Conservation (phyloP, 2,888 invertebrate species). For the Esperia sulphurella region DNA sequence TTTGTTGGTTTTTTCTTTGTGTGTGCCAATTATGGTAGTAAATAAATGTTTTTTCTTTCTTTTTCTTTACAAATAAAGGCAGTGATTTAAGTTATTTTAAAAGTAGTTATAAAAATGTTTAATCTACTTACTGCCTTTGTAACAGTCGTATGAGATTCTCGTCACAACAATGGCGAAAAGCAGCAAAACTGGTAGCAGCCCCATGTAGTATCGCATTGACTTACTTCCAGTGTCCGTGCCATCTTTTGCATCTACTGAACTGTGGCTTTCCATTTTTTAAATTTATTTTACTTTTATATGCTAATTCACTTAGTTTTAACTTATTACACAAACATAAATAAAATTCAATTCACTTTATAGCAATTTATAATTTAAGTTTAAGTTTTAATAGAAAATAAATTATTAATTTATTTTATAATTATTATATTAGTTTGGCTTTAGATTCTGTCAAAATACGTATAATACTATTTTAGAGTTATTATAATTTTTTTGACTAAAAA, state of each 20-base stretch:
- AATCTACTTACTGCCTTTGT: conserved; percentile 50
- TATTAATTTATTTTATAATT: too few relatives aligned
- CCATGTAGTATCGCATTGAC: conserved; percentile 18
- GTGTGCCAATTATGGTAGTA: too few relatives aligned
- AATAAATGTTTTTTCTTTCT: background rate
- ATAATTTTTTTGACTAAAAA: too few relatives aligned
- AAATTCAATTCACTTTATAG: too few relatives aligned
- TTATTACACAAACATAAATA: background rate
- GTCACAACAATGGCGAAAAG: conserved; percentile 44
- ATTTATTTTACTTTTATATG: background rate
- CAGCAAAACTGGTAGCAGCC: conserved; percentile 50
- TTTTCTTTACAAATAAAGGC: too few relatives aligned
- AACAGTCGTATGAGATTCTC: conserved; percentile 37
- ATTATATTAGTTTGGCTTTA: too few relatives aligned
- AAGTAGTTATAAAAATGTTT: background rate
- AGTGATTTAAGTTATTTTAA: too few relatives aligned
- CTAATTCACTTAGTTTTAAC: background rate
- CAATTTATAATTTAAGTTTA: too few relatives aligned
- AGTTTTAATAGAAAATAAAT: too few relatives aligned
- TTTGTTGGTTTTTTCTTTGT: too few relatives aligned
- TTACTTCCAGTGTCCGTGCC: conserved; percentile 1
- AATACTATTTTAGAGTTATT: background rate
- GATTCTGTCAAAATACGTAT: too few relatives aligned
- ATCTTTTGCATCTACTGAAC: background rate
- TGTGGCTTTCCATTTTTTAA: conserved; percentile 4